Evolutionary conservation across 2,888 invertebrate species (phyloP), one percentile per base, ranked within the genome.

Genomic region (Leptopilina syphax): DNA sequence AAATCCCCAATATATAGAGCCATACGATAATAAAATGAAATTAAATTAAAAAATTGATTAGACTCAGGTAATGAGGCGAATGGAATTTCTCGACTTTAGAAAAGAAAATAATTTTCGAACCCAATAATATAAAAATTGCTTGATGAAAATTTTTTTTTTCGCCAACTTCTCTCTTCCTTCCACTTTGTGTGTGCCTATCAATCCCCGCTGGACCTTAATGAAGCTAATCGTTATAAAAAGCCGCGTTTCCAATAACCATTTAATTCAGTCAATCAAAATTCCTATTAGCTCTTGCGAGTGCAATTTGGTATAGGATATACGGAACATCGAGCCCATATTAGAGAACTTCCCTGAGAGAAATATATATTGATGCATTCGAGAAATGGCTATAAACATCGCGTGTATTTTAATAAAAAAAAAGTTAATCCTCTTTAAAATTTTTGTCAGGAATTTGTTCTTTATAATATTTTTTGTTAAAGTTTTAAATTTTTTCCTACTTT

Each of bases 221-320:
- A 77, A 78, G 65, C 77, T 70, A 79, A 79, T 63, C 18, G 68
- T 18, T 88, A 87, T 86, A 88, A 89, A 89, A 88, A 88, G 87
- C 86, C 87, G 88, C 87, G 87, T 90, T 90, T 89, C 89, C 90
- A 89, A 90, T 90, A 91, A 89, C 91, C 89, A 90, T 91, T 91
- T 91, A 91, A 91, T 91, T 91, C 89, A 88, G 90, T 91, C 91
- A 91, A 91, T 91, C 91, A 91, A 91, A 91, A 91, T 91, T 90
- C 89, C 90, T 90, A 90, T 91, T 90, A 91, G 89, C 89, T 88
- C 85, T 67, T 77, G 85, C 88, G 85, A 88, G 89, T 87, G 88
- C 90, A 90, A 91, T 91, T 91, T 90, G 84, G 88, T 85, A 34
- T 34, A 86, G 88, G 87, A 88, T 89, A 88, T 88, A 89, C 85